These are phyloP conservation scores for Drosophila kurseongensis DNA, from an alignment of 1,140 invertebrate species.

Conservation along the genomic window DNA sequence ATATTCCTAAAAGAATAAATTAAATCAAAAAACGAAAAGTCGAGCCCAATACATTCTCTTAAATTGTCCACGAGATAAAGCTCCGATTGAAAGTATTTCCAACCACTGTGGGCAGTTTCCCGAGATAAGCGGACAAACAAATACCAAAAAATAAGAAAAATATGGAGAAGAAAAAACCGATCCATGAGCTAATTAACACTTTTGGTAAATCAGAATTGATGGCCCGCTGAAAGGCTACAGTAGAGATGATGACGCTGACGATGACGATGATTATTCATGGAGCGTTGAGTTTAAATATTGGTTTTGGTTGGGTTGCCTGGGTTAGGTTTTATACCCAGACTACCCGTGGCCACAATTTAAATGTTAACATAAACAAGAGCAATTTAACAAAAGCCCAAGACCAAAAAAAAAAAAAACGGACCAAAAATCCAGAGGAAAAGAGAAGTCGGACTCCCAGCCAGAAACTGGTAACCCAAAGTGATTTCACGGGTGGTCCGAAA, in stretches of 20 bases:
- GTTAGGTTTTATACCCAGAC: constrained; percentile 40
- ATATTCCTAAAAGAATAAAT: too few relatives aligned
- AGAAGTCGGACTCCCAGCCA: constrained; percentile 42
- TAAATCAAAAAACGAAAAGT: neutral
- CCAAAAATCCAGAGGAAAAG: constrained; percentile 17
- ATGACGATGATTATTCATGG: constrained; percentile 78
- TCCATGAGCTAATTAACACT: constrained; percentile 74
- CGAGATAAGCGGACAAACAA: constrained; percentile 31
- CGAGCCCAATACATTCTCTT: constrained; percentile 4
- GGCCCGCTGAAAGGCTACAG: constrained; percentile 71
- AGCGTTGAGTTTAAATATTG: constrained; percentile 80
- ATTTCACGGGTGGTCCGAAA: constrained; percentile 81
- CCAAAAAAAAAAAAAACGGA: constrained; percentile 20
- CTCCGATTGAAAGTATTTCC: neutral
- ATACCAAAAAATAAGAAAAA: constrained; percentile 18
- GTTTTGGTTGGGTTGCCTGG: constrained; percentile 66
- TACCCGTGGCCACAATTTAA: constrained; percentile 83
- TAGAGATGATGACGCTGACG: constrained; percentile 50
- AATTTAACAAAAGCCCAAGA: constrained; percentile 78
- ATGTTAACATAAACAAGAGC: constrained; percentile 84
- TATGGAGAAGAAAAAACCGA: constrained; percentile 25
- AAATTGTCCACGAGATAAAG: neutral
- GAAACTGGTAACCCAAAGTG: constrained; percentile 73
- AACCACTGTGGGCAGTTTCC: constrained; percentile 34
- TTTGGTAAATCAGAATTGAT: constrained; percentile 82